Evolutionary conservation across 2,113 vertebrate genomes (phyloP).

Genomic region (Semnornis frantzii): DNA sequence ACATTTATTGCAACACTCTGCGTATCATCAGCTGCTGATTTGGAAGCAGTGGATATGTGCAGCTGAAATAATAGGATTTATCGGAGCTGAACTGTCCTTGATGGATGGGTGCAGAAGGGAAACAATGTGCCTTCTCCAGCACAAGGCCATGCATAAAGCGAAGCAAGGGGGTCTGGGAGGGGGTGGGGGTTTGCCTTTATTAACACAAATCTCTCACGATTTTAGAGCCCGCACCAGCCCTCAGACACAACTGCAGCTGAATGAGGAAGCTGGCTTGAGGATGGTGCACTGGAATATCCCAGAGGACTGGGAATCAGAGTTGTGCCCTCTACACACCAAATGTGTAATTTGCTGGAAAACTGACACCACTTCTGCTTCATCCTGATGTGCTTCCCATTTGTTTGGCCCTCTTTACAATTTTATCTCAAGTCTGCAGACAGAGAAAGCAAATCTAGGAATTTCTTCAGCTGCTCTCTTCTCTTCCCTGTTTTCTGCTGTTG

Average conservation of each 20-base stretch:
- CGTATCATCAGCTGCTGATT: constrained; percentile 50
- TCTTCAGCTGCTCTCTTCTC: neutral
- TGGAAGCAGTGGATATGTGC: constrained; percentile 31
- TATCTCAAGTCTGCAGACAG: constrained; percentile 20
- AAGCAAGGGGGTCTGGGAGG: neutral
- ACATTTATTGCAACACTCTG: constrained; percentile 63
- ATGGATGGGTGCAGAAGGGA: neutral
- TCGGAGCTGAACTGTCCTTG: constrained; percentile 22
- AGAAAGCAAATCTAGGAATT: constrained; percentile 28
- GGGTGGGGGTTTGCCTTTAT: neutral
- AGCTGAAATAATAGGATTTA: constrained; percentile 59
- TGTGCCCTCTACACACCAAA: neutral
- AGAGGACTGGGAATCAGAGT: neutral
- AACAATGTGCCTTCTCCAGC: constrained; percentile 8
- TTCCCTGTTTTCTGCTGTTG: neutral
- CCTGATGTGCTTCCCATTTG: constrained; percentile 8
- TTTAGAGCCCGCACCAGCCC: neutral
- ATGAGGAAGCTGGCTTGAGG: neutral
- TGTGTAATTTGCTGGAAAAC: constrained; percentile 52
- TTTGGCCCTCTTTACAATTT: constrained; percentile 32
- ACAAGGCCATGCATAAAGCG: neutral
- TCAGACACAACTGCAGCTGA: neutral
- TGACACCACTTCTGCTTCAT: constrained; percentile 21
- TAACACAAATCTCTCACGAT: neutral
- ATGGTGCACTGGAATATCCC: neutral